Evolutionary conservation across 1,140 invertebrate species (phyloP).

Genomic region (Tetramorium parvispinum): DNA sequence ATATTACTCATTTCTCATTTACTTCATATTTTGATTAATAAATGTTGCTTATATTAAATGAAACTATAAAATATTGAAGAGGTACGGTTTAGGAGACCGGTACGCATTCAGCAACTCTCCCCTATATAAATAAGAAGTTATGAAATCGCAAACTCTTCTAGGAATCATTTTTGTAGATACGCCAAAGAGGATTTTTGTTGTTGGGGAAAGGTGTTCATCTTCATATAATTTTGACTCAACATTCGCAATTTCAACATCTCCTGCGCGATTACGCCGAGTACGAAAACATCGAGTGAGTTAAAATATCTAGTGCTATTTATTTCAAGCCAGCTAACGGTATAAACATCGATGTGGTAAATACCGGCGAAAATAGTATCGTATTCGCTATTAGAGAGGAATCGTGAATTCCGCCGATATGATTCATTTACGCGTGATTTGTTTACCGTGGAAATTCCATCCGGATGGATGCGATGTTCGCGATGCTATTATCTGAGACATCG

Average conservation of each 20-base stretch:
- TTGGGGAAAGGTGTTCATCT: not conserved
- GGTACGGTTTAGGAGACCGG: no score
- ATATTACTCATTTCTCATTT: no score
- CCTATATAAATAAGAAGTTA: not conserved
- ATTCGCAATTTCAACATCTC: not conserved
- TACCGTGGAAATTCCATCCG: slow-evolving; percentile 1
- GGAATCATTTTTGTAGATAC: slow-evolving; percentile 2
- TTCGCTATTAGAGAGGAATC: not conserved
- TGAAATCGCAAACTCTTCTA: not conserved
- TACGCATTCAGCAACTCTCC: no score
- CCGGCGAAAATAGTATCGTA: not conserved
- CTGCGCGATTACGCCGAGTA: not conserved
- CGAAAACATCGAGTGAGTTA: slow-evolving; percentile 4
- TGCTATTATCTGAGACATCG: not conserved
- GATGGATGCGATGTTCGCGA: not conserved
- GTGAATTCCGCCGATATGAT: not conserved
- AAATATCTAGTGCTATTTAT: slow-evolving; percentile 49
- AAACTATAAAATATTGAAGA: no score
- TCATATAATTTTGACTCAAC: slow-evolving; percentile 27
- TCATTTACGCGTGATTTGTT: slow-evolving; percentile 5
- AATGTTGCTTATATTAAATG: no score
- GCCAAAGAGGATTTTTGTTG: not conserved
- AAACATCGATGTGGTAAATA: slow-evolving; percentile 28
- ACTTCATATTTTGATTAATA: no score
- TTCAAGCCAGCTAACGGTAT: not conserved